Evolutionary conservation across 2,113 vertebrate genomes (phyloP).

Genomic region (Prunella himalayana): DNA sequence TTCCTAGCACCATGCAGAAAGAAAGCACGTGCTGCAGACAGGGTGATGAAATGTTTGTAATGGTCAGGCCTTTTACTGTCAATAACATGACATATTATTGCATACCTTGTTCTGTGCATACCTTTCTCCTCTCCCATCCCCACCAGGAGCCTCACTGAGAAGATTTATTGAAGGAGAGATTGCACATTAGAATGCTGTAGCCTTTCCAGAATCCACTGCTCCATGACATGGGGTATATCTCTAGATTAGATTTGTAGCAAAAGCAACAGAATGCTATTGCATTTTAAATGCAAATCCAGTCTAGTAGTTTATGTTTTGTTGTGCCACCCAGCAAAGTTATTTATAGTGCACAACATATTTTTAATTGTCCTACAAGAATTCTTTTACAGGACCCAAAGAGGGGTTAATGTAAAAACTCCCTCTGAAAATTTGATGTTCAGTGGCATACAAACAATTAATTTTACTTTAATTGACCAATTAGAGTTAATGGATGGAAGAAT

Average conservation of each 20-base stretch:
- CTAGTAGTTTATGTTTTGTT: constrained; percentile 6
- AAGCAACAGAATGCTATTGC: not conserved
- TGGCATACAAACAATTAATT: constrained; percentile 44
- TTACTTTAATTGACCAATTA: constrained; percentile 48
- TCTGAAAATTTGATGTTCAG: constrained; percentile 9
- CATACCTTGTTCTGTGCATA: not conserved
- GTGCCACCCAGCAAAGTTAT: not conserved
- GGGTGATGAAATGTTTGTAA: not conserved
- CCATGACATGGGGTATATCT: not conserved
- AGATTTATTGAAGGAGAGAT: constrained; percentile 2
- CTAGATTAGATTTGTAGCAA: not conserved
- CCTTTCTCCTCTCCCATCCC: not conserved
- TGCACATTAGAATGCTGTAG: not conserved
- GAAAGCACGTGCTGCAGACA: not conserved
- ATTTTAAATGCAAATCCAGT: constrained; percentile 26
- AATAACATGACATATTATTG: not conserved
- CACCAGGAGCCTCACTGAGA: not conserved
- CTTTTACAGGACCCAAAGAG: not conserved
- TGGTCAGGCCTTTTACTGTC: not conserved
- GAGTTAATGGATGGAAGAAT: constrained; percentile 36
- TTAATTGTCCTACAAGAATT: constrained; percentile 31
- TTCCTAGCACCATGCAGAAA: not conserved
- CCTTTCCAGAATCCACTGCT: constrained; percentile 4
- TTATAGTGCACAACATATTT: not conserved
- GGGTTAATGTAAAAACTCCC: constrained; percentile 17